phyloP scores from a whole-genome alignment of 2,888 invertebrate species.

The Conops quadrifasciatus region DNA sequence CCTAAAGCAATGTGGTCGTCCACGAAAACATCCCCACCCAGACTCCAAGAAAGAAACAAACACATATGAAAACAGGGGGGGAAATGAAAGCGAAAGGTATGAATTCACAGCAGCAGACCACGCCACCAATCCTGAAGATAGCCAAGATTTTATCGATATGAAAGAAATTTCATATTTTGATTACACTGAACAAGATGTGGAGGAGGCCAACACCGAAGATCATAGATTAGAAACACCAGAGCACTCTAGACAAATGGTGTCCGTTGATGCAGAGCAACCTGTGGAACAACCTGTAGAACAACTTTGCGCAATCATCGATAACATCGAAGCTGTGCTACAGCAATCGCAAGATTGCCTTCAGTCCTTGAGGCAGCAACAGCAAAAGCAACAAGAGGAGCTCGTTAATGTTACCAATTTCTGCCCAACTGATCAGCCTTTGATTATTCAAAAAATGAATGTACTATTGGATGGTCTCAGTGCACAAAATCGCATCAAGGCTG shows the following conservation, averaged over 20 bases:
- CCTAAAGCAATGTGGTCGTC: conserved; percentile 32
- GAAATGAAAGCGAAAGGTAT: not conserved
- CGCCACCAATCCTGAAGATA: not conserved
- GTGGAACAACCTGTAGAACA: conserved; percentile 45
- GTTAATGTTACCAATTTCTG: conserved; percentile 33
- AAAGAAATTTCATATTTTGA: conserved; percentile 5
- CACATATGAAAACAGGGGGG: not conserved
- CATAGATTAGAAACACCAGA: not conserved
- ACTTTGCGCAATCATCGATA: conserved; percentile 51
- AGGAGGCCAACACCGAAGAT: not conserved
- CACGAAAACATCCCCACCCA: conserved; percentile 7
- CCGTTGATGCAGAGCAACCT: not conserved
- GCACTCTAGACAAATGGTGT: not conserved
- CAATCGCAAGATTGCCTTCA: conserved; percentile 54
- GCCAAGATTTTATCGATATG: not conserved
- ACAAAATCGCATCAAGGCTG: conserved; percentile 51
- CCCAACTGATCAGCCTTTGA: conserved; percentile 37
- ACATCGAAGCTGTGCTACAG: conserved; percentile 55
- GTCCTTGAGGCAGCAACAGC: conserved; percentile 44
- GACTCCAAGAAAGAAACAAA: not conserved
- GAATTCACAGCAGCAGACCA: conserved; percentile 9
- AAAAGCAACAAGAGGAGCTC: conserved; percentile 42
- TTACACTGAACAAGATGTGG: not conserved
- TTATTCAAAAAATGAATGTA: conserved; percentile 48
- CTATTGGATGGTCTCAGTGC: conserved; percentile 50